phyloP scores from a whole-genome alignment of 2,888 invertebrate genomes.

The Lasioglossum oenotherae region DNA sequence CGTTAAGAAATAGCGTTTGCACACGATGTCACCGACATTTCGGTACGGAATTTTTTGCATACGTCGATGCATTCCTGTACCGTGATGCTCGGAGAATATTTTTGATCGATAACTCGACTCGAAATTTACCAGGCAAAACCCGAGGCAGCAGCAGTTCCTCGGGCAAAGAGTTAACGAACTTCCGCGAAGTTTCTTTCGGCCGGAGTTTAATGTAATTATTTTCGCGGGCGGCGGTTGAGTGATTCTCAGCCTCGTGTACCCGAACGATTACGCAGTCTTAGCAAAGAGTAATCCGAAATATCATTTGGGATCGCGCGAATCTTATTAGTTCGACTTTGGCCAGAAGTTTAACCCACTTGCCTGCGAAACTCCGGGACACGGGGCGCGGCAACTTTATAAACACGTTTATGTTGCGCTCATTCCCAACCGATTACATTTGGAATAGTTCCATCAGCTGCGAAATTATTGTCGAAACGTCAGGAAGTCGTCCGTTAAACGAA shows the following conservation, averaged over 20 bases:
- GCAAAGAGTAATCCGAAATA: constrained; percentile 19
- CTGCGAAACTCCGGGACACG: neutral
- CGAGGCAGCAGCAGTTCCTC: neutral
- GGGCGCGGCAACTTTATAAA: constrained; percentile 11
- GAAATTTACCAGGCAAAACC: neutral
- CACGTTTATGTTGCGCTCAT: neutral
- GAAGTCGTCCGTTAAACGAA: neutral
- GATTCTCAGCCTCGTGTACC: neutral
- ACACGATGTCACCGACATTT: neutral
- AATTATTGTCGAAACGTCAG: constrained; percentile 1
- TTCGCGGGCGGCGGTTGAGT: neutral
- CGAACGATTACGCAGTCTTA: neutral
- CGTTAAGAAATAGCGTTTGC: neutral
- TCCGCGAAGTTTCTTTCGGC: neutral
- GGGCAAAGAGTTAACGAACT: neutral
- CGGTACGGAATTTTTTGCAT: neutral
- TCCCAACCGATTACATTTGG: constrained; percentile 8
- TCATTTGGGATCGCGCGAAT: constrained; percentile 11
- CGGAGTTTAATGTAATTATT: constrained; percentile 1
- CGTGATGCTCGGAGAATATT: neutral
- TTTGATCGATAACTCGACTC: neutral
- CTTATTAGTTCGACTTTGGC: constrained; percentile 9
- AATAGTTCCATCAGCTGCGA: neutral
- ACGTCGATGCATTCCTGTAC: neutral
- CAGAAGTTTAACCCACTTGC: constrained; percentile 13